These are phyloP conservation scores for Lymantria dispar DNA, from an alignment of 2,888 invertebrate species.

Conservation along the genomic window DNA sequence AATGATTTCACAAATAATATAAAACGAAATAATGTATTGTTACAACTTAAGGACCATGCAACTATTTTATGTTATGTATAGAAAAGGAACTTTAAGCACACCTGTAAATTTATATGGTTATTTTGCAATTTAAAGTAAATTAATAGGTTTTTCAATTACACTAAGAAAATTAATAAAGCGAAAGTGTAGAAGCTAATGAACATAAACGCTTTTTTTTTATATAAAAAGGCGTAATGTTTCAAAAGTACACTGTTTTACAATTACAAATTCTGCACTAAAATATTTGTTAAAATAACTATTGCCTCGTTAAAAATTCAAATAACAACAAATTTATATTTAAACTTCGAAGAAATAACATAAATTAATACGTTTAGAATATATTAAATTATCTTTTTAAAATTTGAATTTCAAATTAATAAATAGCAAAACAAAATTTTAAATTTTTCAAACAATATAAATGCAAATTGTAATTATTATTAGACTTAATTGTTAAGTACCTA, in stretches of 20 bases:
- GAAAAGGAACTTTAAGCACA: slow-evolving; percentile 43
- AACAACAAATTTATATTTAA: slow-evolving; percentile 11
- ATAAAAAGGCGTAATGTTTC: slow-evolving; percentile 60
- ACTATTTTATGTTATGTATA: slow-evolving; percentile 34
- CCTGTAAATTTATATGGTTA: slow-evolving; percentile 23
- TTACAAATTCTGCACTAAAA: neutral
- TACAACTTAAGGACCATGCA: slow-evolving; percentile 54
- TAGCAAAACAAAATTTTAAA: neutral
- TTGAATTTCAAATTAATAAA: neutral
- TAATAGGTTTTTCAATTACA: slow-evolving; percentile 13
- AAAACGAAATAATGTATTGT: slow-evolving; percentile 52
- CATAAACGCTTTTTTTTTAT: slow-evolving; percentile 53
- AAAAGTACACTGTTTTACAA: slow-evolving; percentile 39
- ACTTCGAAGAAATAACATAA: slow-evolving; percentile 2
- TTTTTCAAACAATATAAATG: slow-evolving; percentile 20
- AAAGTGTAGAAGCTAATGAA: slow-evolving; percentile 49
- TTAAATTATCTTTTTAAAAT: slow-evolving; percentile 7
- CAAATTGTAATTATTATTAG: slow-evolving; percentile 21
- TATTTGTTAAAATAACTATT: slow-evolving; percentile 7
- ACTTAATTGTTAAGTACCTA: slow-evolving; percentile 16
- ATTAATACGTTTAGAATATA: neutral
- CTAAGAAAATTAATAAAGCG: slow-evolving; percentile 34
- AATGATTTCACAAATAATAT: slow-evolving; percentile 70
- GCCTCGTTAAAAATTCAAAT: slow-evolving; percentile 5
- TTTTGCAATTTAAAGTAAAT: slow-evolving; percentile 12